Conservation (phyloP, 2,797 vertebrate genomes). For the Falco naumanni region DNA sequence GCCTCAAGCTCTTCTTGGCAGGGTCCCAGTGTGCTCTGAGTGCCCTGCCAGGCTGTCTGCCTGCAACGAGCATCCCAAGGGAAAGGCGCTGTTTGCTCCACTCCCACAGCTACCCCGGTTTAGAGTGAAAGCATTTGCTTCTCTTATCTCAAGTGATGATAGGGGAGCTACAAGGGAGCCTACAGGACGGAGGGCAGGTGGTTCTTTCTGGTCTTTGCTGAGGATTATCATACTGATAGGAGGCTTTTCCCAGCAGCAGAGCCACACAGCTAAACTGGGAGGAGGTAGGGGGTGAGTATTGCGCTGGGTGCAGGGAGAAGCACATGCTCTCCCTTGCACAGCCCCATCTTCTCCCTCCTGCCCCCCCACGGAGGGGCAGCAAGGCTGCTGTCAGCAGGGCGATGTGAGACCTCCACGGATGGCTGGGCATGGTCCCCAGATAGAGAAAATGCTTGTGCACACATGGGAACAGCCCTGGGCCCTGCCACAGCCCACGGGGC, state of each 20-base stretch:
- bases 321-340: neutral
- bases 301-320: neutral
- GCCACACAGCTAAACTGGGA: neutral
- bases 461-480: neutral
- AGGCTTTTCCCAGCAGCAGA: neutral
- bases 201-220: neutral
- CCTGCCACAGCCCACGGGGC: neutral
- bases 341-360: neutral
- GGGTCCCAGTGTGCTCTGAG: neutral
- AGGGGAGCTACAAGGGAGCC: neutral
- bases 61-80: neutral
- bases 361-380: neutral
- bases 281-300: neutral
- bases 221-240: neutral
- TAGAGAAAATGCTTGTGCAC: neutral
- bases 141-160: too few species aligned
- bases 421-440: neutral
- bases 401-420: neutral
- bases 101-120: neutral
- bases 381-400: neutral
- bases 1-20: fast-evolving
- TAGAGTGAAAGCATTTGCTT: neutral
- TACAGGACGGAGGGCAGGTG: neutral
- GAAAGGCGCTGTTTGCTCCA: neutral
- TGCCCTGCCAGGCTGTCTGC: neutral